Evolutionary conservation across 1,140 invertebrate genomes (phyloP), one percentile per base, ranked within the genome.

Genomic region (Eubasilissa regina): DNA sequence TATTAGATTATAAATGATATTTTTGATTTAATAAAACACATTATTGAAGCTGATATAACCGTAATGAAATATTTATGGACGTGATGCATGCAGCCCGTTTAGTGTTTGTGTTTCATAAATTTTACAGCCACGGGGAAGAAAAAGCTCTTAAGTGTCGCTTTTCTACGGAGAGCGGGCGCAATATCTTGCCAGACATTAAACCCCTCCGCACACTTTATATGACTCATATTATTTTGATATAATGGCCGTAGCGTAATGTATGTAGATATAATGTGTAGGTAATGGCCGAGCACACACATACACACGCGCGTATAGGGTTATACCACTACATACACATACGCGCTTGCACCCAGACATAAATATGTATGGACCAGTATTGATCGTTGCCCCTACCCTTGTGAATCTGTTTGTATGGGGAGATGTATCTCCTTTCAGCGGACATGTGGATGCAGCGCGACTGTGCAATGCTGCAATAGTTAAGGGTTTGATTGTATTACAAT

Each of bases 261-360:
- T 80, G 79, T 70, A 80, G 78, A 76, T 77, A 75, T 80, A 80
- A 80, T 80, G 79, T 80, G 79, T 80, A 62, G 79, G 79, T 72
- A 80, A 80, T 76, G 74, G 68, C 47, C 51, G 47, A 4, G 10
- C 19, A 43, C 68, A 25, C 68, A 73, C 19, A 73, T n/a, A n/a
- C 48, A 68, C 0, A 6, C 4, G 12, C 12, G 64, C 7, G 19
- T n/a, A 21, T 6, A 35, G 25, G 48, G 48, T 8, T 8, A 3
- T 3, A 43, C 25, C 9, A 15, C 13, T 15, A 70, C 45, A 45
- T 0, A 47, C 21, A 68, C 64, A 8, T 12, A 6, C 44, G 25
- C 45, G 10, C 19, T 10, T 72, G 47, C 48, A 53, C 17, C 47
- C 78, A 53, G 51, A 75, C 74, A 80, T 80, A 77, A 80, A 80